Conservation (phyloP, 2,888 invertebrate species). For the Caenorhabditis sp. region DNA sequence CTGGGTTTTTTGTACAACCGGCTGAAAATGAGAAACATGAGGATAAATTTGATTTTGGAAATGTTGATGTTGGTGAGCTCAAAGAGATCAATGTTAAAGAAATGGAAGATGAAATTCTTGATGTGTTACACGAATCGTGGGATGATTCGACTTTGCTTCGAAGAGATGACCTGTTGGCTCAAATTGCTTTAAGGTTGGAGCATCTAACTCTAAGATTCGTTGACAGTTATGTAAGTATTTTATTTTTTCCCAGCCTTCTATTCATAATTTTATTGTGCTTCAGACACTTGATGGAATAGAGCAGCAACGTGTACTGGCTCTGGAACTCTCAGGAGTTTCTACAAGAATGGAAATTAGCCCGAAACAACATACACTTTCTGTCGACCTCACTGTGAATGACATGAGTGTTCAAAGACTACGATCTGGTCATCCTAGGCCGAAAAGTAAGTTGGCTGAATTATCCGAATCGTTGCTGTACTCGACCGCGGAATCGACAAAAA, state of each 20-base stretch:
- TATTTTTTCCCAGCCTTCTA: no score
- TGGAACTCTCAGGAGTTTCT: constrained; percentile 60
- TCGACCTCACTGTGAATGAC: constrained; percentile 64
- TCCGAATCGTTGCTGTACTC: constrained; percentile 45
- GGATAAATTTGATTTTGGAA: constrained; percentile 44
- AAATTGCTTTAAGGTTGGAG: constrained; percentile 62
- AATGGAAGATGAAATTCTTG: constrained; percentile 67
- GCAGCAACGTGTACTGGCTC: constrained; percentile 57
- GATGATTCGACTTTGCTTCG: constrained; percentile 69
- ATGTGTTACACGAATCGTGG: constrained; percentile 69
- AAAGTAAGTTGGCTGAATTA: constrained; percentile 25
- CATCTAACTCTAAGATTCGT: constrained; percentile 64
- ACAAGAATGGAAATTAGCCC: constrained; percentile 63
- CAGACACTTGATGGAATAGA: constrained; percentile 37
- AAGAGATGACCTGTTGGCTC: constrained; percentile 66
- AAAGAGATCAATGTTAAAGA: constrained; percentile 47
- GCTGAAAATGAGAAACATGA: constrained; percentile 27
- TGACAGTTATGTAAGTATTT: constrained; percentile 52
- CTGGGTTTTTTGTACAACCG: constrained; percentile 56
- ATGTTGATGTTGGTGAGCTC: constrained; percentile 39
- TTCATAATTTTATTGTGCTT: no score
- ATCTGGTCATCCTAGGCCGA: constrained; percentile 34
- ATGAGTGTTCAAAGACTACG: constrained; percentile 64
- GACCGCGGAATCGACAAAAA: constrained; percentile 47
- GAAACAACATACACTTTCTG: constrained; percentile 61